These are phyloP conservation scores for Leptinotarsa peninsularis DNA, from an alignment of 2,888 invertebrate genomes.

Conservation along the genomic window DNA sequence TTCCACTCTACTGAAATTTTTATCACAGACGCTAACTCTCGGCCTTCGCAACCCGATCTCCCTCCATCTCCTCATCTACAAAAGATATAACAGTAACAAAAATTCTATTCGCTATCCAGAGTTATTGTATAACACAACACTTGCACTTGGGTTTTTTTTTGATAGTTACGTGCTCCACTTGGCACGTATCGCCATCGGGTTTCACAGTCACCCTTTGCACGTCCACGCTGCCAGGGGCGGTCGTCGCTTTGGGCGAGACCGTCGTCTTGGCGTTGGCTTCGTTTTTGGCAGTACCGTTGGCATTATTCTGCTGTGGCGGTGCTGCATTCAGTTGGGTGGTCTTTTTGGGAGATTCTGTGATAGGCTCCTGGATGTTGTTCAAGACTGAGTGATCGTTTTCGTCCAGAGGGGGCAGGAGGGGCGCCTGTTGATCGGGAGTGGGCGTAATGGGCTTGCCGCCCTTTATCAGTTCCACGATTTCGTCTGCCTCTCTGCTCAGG, in stretches of 20 bases:
- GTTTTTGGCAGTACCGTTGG: conserved; percentile 60
- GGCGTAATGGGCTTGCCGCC: conserved; percentile 89
- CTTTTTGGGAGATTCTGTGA: conserved; percentile 57
- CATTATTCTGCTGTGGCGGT: conserved; percentile 54
- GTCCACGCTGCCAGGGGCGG: conserved; percentile 71
- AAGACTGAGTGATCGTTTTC: conserved; percentile 61
- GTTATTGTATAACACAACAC: conserved; percentile 93
- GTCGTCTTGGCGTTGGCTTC: conserved; percentile 58
- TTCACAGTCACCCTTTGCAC: conserved; percentile 79
- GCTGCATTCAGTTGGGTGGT: conserved; percentile 62
- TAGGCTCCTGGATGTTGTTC: conserved; percentile 51
- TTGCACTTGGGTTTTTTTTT: conserved; percentile 97
- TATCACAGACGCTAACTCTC: conserved; percentile 43
- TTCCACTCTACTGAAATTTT: background rate
- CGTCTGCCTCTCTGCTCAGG: conserved; percentile 93
- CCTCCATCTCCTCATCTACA: conserved; percentile 34
- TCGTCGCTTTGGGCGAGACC: conserved; percentile 60
- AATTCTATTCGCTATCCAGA: conserved; percentile 50
- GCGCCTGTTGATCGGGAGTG: conserved; percentile 71
- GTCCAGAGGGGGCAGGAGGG: conserved; percentile 69
- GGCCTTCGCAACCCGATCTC: conserved; percentile 32
- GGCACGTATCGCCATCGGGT: conserved; percentile 76
- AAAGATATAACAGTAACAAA: conserved; percentile 54
- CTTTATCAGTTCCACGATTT: conserved; percentile 94
- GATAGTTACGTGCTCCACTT: conserved; percentile 91